Evolutionary conservation across 2,797 vertebrate genomes (phyloP).

Genomic region (Silurus lanzhouensis): DNA sequence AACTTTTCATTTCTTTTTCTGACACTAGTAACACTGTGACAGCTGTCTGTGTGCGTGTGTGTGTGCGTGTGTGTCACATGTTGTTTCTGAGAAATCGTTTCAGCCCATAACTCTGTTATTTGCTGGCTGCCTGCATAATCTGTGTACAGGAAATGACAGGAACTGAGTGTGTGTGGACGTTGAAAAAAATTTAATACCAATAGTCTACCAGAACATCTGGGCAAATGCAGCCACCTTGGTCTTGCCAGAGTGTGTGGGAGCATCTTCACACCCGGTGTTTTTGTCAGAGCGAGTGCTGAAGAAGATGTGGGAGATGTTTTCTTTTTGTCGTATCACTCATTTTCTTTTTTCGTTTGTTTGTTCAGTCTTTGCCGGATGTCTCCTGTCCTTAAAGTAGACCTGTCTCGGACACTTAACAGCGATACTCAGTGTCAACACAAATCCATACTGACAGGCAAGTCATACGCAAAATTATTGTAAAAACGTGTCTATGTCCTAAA

Average conservation of each 20-base stretch:
- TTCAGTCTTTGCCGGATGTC: not conserved
- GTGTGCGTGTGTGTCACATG: constrained; percentile 2
- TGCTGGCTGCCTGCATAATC: constrained; percentile 1
- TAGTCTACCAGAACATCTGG: constrained; percentile 43
- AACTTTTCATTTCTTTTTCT: constrained; percentile 5
- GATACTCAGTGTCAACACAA: not conserved
- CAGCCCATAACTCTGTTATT: constrained; percentile 7
- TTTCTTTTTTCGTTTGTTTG: not conserved
- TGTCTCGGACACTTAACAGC: not conserved
- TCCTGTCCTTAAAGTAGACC: not conserved
- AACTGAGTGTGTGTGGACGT: constrained; percentile 1
- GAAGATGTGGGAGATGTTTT: constrained; percentile 38
- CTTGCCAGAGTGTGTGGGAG: constrained; percentile 38
- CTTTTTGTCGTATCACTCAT: not conserved
- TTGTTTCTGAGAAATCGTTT: constrained; percentile 15
- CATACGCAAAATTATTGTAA: no score
- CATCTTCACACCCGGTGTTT: constrained; percentile 37
- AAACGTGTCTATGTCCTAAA: not conserved
- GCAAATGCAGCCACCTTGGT: constrained; percentile 22
- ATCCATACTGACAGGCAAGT: not conserved
- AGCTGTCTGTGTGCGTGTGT: constrained; percentile 7
- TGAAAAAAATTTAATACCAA: not conserved
- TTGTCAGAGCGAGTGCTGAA: constrained; percentile 2
- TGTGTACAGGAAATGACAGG: constrained; percentile 8
- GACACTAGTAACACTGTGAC: constrained; percentile 18